phyloP scores from a whole-genome alignment of 2,113 vertebrate species.

The Reinhardtius hippoglossoides region DNA sequence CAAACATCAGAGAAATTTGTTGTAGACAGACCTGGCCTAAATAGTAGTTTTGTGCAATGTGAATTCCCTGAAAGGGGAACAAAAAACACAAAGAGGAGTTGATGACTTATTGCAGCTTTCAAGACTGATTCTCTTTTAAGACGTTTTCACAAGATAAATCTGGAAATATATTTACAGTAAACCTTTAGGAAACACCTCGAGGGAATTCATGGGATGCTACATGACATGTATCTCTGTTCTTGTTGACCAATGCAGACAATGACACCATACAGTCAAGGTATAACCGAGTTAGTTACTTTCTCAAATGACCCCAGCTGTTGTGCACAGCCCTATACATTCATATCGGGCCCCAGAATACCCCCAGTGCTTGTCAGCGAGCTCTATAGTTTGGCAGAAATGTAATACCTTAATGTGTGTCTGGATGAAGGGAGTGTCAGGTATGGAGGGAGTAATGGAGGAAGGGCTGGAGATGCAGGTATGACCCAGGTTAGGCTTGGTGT shows the following conservation, averaged over 20 bases:
- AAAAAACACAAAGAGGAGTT: constrained; percentile 14
- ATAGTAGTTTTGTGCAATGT: constrained; percentile 31
- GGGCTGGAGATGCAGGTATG: constrained; percentile 55
- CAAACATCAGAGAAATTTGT: constrained; percentile 64
- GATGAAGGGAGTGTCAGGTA: constrained; percentile 68
- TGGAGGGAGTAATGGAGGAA: constrained; percentile 51
- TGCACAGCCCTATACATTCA: constrained; percentile 32
- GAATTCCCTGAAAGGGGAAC: constrained; percentile 12
- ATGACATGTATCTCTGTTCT: constrained; percentile 20
- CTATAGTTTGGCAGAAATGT: constrained; percentile 74
- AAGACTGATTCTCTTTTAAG: constrained; percentile 1
- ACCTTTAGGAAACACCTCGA: constrained; percentile 5
- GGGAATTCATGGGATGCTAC: neutral
- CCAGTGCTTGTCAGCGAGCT: constrained; percentile 64
- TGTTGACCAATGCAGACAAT: constrained; percentile 41
- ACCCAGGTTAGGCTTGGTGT: constrained; percentile 51
- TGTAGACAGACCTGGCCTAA: constrained; percentile 50
- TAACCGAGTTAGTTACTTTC: constrained; percentile 32
- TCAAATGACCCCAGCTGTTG: constrained; percentile 62
- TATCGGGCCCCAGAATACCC: constrained; percentile 49
- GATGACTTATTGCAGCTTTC: constrained; percentile 26
- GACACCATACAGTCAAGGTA: constrained; percentile 18
- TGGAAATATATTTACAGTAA: constrained; percentile 13
- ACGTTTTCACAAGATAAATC: constrained; percentile 41
- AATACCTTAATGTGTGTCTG: constrained; percentile 71